phyloP scores from a whole-genome alignment of 2,113 vertebrate species.

The Arvicanthis niloticus region DNA sequence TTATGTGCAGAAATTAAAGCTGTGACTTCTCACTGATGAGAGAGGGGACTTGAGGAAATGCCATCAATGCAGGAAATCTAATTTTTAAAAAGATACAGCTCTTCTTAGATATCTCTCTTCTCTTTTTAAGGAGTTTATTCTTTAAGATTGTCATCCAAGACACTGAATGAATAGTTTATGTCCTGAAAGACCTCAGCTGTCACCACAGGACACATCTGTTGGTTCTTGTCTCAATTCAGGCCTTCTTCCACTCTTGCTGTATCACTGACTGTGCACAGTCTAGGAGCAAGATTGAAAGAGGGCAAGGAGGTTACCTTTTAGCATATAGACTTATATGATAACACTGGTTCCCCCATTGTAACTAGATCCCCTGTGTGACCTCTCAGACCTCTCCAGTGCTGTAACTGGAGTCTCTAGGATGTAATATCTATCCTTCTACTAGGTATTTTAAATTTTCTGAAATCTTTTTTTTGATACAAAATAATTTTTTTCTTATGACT shows the following conservation, averaged over 20 bases:
- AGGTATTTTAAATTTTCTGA: neutral
- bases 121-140: slow-evolving; percentile 3
- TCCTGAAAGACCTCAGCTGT: neutral
- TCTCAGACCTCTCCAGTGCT: neutral
- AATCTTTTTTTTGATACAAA: slow-evolving; percentile 31
- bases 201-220: neutral
- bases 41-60: neutral
- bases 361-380: neutral
- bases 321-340: neutral
- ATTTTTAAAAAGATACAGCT: neutral
- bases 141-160: neutral
- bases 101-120: slow-evolving; percentile 4
- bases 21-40: neutral
- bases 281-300: neutral
- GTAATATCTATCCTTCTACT: neutral
- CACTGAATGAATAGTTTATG: neutral
- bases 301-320: neutral
- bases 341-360: neutral
- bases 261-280: neutral
- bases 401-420: neutral
- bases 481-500: neutral
- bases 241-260: neutral
- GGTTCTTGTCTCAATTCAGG: neutral
- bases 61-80: neutral
- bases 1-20: neutral